Base-by-base conservation (phyloP, 2,888 invertebrate genomes). In the Barypeithes pellucidus region DNA sequence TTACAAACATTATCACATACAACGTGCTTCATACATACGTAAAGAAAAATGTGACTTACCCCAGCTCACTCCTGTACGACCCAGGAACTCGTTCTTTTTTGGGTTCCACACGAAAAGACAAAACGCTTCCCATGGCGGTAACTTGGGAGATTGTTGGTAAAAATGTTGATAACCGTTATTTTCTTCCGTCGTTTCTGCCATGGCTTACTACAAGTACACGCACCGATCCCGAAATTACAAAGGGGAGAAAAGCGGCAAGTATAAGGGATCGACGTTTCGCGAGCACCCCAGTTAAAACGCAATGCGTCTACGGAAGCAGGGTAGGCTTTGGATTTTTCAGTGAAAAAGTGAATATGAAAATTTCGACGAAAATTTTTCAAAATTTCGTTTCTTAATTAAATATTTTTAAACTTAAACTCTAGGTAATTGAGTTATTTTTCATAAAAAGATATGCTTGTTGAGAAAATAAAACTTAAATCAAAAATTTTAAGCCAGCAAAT, bases 21-120 rank as follows among this genome's bases (percentile, higher is more conserved):
- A n/a, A n/a, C n/a, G n/a, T n/a, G n/a, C n/a, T n/a, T n/a, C n/a
- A n/a, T n/a, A n/a, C n/a, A n/a, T n/a, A n/a, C n/a, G n/a, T n/a
- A n/a, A n/a, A 2, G 7, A 5, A 29, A 2, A 2, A 29, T 50
- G 2, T 11, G 12, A 91, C 94, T 94, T 86, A 95, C 95, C 92
- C 96, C 96, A 96, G 85, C 94, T 94, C 9, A 90, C 87, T 16
- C 89, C 91, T 7, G 93, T 94, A 80, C 96, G 89, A 67, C 96
- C 96, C 71, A 93, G 91, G 83, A 95, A 89, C 84, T 91, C 89
- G 80, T 88, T 90, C 5, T 91, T 92, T 81, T 93, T 91, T 0
- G 91, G 88, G 86, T 96, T 93, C 90, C 93, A 95, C 57, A 96
- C 82, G 87, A 93, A 94, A 78, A 90, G 86, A 83, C 90, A 89